A percentile compares a stretch with the other conserved stretches of the same genome.
Conservation (phyloP, 2,797 vertebrate species). For the Anableps anableps region DNA sequence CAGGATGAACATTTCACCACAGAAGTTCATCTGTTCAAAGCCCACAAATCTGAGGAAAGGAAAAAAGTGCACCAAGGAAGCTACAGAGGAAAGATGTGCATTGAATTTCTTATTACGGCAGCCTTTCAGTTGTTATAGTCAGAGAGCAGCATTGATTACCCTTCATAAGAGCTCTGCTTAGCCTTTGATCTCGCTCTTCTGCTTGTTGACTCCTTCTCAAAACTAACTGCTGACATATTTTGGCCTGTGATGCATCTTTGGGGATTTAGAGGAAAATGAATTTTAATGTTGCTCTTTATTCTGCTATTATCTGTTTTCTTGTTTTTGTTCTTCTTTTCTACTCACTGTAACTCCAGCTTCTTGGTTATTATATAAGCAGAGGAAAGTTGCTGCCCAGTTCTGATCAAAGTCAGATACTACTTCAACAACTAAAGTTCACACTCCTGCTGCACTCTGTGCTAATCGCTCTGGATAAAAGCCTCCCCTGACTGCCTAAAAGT, state of each 20-base stretch:
- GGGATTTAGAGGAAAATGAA: background rate
- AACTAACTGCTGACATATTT: background rate
- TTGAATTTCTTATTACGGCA: background rate
- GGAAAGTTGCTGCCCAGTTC: background rate
- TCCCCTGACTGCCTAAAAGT: constrained; percentile 31
- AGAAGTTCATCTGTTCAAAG: constrained; percentile 86
- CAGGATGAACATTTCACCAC: constrained; percentile 87
- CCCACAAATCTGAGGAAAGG: constrained; percentile 74
- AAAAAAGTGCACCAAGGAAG: background rate
- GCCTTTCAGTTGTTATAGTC: background rate
- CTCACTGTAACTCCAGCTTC: background rate
- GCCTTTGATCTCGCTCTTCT: background rate
- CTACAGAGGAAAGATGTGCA: background rate
- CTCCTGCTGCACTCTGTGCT: constrained; percentile 28
- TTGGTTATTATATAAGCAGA: background rate
- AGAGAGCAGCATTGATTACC: background rate
- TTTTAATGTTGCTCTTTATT: background rate
- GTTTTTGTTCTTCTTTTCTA: background rate
- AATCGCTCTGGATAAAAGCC: constrained; percentile 50
- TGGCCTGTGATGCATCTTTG: background rate
- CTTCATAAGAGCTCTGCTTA: background rate
- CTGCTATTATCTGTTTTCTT: background rate
- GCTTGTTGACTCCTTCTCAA: background rate
- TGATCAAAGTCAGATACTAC: background rate
- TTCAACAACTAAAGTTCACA: constrained; percentile 27